phyloP scores from a whole-genome alignment of 1,140 invertebrate species.

The Amphibalanus amphitrite region DNA sequence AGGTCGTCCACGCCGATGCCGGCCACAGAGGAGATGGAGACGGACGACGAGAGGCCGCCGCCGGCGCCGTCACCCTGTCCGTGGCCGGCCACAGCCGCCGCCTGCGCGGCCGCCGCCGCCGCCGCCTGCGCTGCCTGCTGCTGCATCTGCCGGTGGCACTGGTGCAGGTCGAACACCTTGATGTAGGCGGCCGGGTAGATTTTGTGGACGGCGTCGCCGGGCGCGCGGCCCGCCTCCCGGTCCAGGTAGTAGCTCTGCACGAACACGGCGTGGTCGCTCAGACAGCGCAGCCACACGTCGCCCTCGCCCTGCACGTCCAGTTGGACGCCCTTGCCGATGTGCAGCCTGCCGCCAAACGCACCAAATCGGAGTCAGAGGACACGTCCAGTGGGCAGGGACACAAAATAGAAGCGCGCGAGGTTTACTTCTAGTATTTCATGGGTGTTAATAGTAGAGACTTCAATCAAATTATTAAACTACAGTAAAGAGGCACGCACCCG shows the following conservation, averaged over 20 bases:
- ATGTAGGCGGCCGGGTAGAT: constrained; percentile 94
- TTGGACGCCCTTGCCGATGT: constrained; percentile 88
- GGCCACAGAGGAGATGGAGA: constrained; percentile 42
- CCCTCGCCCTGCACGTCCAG: constrained; percentile 83
- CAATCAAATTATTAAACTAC: too few species aligned
- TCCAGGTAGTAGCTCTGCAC: constrained; percentile 98
- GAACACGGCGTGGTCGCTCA: constrained; percentile 95
- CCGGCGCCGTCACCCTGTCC: constrained; percentile 27
- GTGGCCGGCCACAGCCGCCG: constrained; percentile 87
- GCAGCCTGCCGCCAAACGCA: constrained; percentile 30
- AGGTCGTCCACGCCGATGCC: constrained; percentile 97
- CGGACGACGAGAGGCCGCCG: constrained; percentile 17
- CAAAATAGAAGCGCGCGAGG: too few species aligned
- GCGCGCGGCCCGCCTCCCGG: constrained; percentile 82
- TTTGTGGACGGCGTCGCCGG: constrained; percentile 96
- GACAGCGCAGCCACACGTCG: constrained; percentile 89
- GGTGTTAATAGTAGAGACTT: too few species aligned
- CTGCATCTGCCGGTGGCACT: constrained; percentile 94
- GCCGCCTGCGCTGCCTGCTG: constrained; percentile 79
- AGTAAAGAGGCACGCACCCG: too few species aligned
- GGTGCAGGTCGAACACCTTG: constrained; percentile 89
- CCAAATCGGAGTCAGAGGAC: background rate
- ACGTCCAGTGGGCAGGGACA: too few species aligned
- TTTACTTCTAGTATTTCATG: too few species aligned
- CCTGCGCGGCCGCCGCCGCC: constrained; percentile 84